Percentiles rank a stretch among this genome's conserved stretches.
These are phyloP conservation scores for Lutraria lutraria DNA, from an alignment of 2,888 invertebrate genomes.

Conservation along the genomic window DNA sequence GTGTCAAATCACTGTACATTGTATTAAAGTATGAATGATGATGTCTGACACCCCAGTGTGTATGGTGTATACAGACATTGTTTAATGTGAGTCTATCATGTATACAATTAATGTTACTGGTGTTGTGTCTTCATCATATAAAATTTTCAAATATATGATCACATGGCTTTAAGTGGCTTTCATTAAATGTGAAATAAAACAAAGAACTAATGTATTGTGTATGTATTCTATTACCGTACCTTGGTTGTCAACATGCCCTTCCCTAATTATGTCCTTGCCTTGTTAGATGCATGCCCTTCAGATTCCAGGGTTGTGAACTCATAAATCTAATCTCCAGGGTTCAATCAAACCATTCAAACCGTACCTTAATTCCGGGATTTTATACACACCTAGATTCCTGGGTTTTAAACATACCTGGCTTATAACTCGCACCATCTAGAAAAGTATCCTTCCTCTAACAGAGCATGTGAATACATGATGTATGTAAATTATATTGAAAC, in stretches of 20 bases:
- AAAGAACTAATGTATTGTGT: neutral
- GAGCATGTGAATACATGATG: no score
- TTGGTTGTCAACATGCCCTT: neutral
- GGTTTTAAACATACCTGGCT: no score
- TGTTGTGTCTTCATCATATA: slow-evolving; percentile 20
- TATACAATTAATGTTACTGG: neutral
- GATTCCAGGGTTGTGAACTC: no score
- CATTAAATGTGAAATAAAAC: slow-evolving; percentile 66
- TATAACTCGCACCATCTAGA: no score
- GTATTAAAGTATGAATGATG: neutral
- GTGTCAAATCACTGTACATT: neutral
- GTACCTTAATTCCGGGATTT: no score
- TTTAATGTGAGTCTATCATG: neutral
- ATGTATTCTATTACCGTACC: neutral
- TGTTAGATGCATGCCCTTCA: no score
- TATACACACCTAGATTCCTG: no score
- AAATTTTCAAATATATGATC: slow-evolving; percentile 23
- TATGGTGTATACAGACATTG: neutral
- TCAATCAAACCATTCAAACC: no score
- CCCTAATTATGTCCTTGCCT: no score
- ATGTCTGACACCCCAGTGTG: neutral
- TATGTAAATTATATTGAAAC: no score
- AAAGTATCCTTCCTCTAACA: no score
- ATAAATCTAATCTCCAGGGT: no score
- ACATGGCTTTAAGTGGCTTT: slow-evolving; percentile 59